A percentile compares a stretch with the other conserved stretches of the same genome.
phyloP scores from a whole-genome alignment of 2,888 invertebrate species.

The Cremastinae sp. region DNA sequence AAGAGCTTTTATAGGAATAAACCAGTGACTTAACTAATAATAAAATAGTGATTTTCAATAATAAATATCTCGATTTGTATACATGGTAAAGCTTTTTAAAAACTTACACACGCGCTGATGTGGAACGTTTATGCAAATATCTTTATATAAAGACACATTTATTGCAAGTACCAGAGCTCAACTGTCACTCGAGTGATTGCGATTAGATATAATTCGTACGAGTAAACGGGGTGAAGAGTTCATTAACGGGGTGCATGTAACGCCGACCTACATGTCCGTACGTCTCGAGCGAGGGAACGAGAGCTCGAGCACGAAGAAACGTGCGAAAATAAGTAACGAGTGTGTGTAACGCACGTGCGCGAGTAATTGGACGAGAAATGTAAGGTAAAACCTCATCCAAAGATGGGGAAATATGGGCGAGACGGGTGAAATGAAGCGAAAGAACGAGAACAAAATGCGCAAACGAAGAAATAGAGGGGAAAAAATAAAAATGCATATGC shows the following conservation, averaged over 20 bases:
- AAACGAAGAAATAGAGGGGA: constrained; percentile 26
- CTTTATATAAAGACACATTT: too few relatives aligned
- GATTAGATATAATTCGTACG: constrained; percentile 16
- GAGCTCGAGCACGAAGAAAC: constrained; percentile 5
- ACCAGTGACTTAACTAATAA: too few relatives aligned
- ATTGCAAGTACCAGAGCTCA: too few relatives aligned
- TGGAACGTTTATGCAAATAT: too few relatives aligned
- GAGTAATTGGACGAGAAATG: neutral
- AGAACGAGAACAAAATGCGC: constrained; percentile 4
- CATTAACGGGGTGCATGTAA: constrained; percentile 1
- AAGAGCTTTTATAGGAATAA: too few relatives aligned
- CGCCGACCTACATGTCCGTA: constrained; percentile 25
- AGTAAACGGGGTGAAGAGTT: neutral
- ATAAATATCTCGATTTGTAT: too few relatives aligned
- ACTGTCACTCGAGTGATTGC: too few relatives aligned
- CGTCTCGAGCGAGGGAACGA: constrained; percentile 2
- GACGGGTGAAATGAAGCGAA: neutral
- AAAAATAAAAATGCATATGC: constrained; percentile 23
- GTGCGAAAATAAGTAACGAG: neutral
- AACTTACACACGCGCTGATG: too few relatives aligned
- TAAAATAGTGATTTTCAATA: too few relatives aligned
- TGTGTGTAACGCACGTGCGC: neutral
- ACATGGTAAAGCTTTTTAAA: too few relatives aligned
- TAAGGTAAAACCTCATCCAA: constrained; percentile 8
- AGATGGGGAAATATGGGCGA: neutral